These are phyloP conservation scores for Hippoglossus stenolepis DNA, from an alignment of 2,113 vertebrate species.

Conservation along the genomic window DNA sequence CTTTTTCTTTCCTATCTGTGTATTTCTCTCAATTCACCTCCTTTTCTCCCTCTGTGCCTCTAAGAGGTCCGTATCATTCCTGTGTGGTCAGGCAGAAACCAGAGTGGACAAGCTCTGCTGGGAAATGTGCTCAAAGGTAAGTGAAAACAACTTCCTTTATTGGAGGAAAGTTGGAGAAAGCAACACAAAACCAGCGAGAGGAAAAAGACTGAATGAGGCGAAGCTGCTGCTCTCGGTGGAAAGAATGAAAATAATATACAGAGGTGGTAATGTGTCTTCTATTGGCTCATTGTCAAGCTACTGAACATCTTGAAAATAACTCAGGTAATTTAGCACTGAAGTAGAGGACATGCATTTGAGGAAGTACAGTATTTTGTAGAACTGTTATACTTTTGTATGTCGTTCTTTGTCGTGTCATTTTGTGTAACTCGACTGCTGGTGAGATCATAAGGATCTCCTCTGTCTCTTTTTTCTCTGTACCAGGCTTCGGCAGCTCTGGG, in stretches of 20 bases:
- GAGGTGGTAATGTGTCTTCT: not conserved
- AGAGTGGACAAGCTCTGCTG: conserved; percentile 37
- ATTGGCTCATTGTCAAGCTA: not conserved
- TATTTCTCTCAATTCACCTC: not conserved
- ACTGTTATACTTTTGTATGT: not conserved
- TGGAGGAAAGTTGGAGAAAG: conserved; percentile 32
- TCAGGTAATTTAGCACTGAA: no score
- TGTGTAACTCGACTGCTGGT: not conserved
- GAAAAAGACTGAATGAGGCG: conserved; percentile 26
- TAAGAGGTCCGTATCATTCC: conserved; percentile 36
- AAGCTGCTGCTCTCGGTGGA: not conserved
- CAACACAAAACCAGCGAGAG: not conserved
- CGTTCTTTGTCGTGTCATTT: not conserved
- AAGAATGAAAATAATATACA: not conserved
- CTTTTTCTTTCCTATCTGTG: not conserved
- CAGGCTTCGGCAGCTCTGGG: conserved; percentile 2
- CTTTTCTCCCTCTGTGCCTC: not conserved
- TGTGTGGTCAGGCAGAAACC: conserved; percentile 47
- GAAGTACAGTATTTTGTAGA: not conserved
- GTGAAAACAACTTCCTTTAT: conserved; percentile 51
- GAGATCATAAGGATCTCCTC: not conserved
- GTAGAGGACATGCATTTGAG: not conserved
- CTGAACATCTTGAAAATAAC: not conserved
- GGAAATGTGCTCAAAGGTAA: conserved; percentile 55
- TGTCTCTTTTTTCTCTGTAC: not conserved